Base-by-base conservation (phyloP, 1,140 invertebrate species). In the Scaptomyza montana region DNA sequence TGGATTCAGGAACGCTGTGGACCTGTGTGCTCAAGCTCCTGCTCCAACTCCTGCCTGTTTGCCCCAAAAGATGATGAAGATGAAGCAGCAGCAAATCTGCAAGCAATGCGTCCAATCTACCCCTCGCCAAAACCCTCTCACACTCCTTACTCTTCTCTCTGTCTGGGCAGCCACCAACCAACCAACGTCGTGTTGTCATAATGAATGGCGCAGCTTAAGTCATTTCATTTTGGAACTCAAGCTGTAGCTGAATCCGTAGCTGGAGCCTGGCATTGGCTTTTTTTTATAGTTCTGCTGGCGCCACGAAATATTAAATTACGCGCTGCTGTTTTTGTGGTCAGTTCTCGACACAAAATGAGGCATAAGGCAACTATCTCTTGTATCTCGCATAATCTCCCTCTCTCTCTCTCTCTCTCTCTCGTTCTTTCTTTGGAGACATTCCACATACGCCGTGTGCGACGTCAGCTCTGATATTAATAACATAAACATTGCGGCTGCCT, bases 271-370 rank as follows among this genome's bases (percentile, higher is more conserved):
- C 47, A 63, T 54, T 63, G 33, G 50, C 60, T 33, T 33, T 77
- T 66, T 90, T 91, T 91, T 89, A 91, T 91, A 86, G 89, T 84
- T 75, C 73, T 84, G 75, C 85, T 91, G 90, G 90, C 90, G 90
- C 90, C 90, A 91, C 90, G 74, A 91, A 91, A 91, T 91, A 91
- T 91, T 91, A 91, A 91, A 91, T 91, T 91, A 91, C 90, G 76
- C 74, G 82, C 82, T 89, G 82, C 82, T 87, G 82, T 89, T 87
- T 84, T 51, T 55, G 55, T 71, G 60, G 59, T 61, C 51, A 55
- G 54, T 36, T 57, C 56, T 36, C 21, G 9, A 12, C 33, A 12
- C 10, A 43, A 43, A 43, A 43, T 43, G 39, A 43, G 39, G 39
- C 39, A 43, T 43, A 43, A 13, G 39, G n/a, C 39, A 36, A 7